A percentile compares a stretch with the other conserved stretches of the same genome.
Evolutionary conservation across 2,113 vertebrate genomes (phyloP).

Genomic region (Athene noctua): DNA sequence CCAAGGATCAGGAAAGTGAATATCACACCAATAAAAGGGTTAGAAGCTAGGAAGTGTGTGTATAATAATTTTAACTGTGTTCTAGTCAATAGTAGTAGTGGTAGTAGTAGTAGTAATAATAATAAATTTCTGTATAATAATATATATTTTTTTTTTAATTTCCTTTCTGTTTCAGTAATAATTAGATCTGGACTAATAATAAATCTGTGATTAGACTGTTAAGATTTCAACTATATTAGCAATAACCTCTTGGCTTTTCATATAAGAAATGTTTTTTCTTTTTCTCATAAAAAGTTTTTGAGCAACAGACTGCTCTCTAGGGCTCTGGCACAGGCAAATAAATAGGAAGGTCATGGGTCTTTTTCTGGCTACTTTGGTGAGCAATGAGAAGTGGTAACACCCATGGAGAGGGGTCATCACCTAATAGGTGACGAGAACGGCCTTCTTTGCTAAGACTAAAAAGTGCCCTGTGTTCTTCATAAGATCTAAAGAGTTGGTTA

Average conservation of each 20-base stretch:
- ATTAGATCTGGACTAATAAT: background rate
- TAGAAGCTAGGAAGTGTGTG: background rate
- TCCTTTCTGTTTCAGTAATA: background rate
- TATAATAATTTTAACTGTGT: background rate
- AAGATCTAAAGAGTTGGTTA: background rate
- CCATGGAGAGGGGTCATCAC: background rate
- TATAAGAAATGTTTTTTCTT: background rate
- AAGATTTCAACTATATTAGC: background rate
- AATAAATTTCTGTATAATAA: background rate
- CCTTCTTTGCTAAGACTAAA: background rate
- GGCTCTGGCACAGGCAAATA: background rate
- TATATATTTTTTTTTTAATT: background rate
- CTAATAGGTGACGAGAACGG: background rate
- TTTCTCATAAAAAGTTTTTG: background rate
- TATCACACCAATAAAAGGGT: background rate
- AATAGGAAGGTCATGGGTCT: background rate
- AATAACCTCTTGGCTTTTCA: background rate
- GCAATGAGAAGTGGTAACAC: background rate
- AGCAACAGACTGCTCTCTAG: background rate
- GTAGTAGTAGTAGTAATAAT: accelerated
- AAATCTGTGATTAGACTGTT: background rate
- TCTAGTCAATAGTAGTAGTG: background rate
- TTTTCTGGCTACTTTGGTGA: background rate
- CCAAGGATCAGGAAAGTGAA: background rate
- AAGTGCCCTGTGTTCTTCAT: background rate